A percentile compares a stretch with the other conserved stretches of the same genome.
Conservation (phyloP, 2,888 invertebrate genomes). For the Phortica magna region DNA sequence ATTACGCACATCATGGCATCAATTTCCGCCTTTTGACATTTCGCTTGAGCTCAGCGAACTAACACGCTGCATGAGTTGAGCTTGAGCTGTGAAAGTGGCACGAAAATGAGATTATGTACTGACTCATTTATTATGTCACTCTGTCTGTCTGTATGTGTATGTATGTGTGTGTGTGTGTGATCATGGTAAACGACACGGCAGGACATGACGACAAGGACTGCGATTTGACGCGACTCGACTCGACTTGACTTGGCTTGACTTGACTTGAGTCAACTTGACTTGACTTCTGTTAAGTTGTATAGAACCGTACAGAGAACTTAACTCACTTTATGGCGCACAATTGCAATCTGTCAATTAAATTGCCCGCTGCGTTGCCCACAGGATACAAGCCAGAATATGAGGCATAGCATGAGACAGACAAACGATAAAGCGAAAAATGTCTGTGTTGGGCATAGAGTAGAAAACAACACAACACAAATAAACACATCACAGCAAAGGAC, state of each 20-base stretch:
- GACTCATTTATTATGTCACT: neutral
- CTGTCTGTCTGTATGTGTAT: neutral
- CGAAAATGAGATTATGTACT: slow-evolving; percentile 9
- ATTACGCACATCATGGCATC: slow-evolving; percentile 52
- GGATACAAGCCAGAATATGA: neutral
- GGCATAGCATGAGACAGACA: no score
- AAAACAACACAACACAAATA: no score
- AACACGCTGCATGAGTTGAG: neutral
- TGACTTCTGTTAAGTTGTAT: neutral
- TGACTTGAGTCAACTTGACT: neutral
- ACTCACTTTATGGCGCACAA: slow-evolving; percentile 7
- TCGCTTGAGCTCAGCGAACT: slow-evolving; percentile 17
- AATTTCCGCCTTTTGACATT: slow-evolving; percentile 47
- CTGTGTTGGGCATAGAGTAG: no score
- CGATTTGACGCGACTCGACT: neutral
- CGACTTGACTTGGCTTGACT: neutral
- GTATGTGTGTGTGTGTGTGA: neutral
- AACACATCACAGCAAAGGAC: no score
- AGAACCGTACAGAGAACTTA: neutral
- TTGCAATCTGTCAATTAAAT: slow-evolving; percentile 28
- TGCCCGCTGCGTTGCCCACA: neutral
- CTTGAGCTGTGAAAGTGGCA: neutral
- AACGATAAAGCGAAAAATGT: no score
- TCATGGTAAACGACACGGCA: neutral
- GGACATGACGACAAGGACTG: neutral